Evolutionary conservation across 1,140 invertebrate species (phyloP).

Genomic region (Formica exsecta): DNA sequence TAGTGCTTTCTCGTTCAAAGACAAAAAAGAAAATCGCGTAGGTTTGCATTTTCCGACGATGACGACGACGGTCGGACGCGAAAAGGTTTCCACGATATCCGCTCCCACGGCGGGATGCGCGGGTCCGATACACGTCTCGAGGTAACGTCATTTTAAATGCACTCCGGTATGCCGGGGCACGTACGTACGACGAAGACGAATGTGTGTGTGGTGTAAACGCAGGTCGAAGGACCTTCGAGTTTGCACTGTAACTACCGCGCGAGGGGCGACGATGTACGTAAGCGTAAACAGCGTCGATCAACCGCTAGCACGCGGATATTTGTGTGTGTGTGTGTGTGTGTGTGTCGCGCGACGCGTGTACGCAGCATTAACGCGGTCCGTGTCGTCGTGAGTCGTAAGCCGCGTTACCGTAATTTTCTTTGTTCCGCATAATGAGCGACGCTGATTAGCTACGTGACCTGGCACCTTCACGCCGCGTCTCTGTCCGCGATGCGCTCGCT

Average conservation of each 20-base stretch:
- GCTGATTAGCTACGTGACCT: conserved; percentile 77
- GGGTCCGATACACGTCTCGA: conserved; percentile 18
- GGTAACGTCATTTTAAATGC: conserved; percentile 66
- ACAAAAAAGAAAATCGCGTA: conserved; percentile 23
- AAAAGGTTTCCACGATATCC: background rate
- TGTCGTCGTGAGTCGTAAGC: conserved; percentile 41
- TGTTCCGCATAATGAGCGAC: conserved; percentile 73
- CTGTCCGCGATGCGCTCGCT: conserved; percentile 16
- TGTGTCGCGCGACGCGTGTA: conserved; percentile 14
- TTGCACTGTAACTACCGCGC: conserved; percentile 41
- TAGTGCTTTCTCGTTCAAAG: conserved; percentile 5
- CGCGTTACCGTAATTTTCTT: conserved; percentile 69
- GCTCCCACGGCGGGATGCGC: conserved; percentile 41
- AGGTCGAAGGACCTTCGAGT: conserved; percentile 52
- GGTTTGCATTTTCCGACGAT: conserved; percentile 27
- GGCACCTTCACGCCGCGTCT: conserved; percentile 59
- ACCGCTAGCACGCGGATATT: background rate
- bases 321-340: conserved; percentile 2
- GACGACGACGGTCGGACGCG: background rate
- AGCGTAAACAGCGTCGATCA: conserved; percentile 44
- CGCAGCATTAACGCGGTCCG: conserved; percentile 40
- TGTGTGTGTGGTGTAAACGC: conserved; percentile 62
- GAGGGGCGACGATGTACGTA: background rate
- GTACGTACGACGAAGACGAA: conserved; percentile 65
- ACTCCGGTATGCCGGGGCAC: conserved; percentile 65